Evolutionary conservation across 2,113 vertebrate genomes (phyloP).

Genomic region (Oncorhynchus nerka): DNA sequence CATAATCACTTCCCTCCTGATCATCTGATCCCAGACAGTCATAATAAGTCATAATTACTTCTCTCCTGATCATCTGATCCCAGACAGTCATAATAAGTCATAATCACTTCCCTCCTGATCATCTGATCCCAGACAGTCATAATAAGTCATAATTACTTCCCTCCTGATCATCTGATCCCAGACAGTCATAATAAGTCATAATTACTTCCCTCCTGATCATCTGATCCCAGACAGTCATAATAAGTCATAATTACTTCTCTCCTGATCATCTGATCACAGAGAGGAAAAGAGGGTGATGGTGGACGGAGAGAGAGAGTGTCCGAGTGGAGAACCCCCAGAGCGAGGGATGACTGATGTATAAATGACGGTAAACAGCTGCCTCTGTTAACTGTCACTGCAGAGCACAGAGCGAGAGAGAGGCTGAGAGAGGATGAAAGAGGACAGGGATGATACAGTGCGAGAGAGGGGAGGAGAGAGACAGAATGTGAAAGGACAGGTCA

Average conservation of each 20-base stretch:
- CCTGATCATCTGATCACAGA: not conserved
- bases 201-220: no score
- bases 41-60: not conserved
- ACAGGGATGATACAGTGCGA: not conserved
- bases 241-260: not conserved
- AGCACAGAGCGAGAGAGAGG: not conserved
- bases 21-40: not conserved
- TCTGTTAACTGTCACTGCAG: constrained; percentile 74
- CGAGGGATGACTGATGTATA: constrained; percentile 67
- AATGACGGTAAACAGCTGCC: constrained; percentile 75
- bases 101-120: no score
- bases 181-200: no score
- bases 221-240: not conserved
- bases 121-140: no score
- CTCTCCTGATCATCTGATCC: not conserved
- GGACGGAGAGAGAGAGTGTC: constrained; percentile 11
- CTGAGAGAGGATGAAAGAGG: constrained; percentile 5
- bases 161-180: no score
- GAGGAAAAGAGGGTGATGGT: constrained; percentile 7
- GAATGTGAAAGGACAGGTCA: constrained; percentile 7
- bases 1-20: not conserved
- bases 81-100: not conserved
- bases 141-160: not conserved
- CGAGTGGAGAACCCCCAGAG: constrained; percentile 44
- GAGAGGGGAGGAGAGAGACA: not conserved